phyloP scores from a whole-genome alignment of 2,113 vertebrate species.

The Sapayoa aenigma region DNA sequence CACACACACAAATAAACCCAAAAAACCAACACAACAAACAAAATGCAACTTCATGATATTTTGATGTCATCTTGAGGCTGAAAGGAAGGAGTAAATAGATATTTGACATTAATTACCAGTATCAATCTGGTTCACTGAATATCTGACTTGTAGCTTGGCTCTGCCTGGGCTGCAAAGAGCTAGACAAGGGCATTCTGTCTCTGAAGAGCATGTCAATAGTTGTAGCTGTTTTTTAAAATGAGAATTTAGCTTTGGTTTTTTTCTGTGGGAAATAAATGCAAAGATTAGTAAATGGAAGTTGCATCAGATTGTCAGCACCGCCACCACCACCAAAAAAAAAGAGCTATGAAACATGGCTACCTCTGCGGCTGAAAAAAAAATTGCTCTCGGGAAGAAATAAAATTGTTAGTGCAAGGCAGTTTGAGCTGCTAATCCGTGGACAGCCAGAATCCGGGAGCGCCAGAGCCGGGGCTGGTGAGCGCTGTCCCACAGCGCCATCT shows the following conservation, averaged over 20 bases:
- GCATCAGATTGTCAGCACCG: neutral
- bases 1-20: too few species aligned
- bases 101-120: neutral
- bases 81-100: neutral
- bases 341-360: neutral
- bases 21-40: neutral
- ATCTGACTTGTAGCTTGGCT: neutral
- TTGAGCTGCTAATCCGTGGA: neutral
- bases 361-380: neutral
- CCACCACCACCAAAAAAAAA: neutral
- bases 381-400: neutral
- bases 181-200: neutral
- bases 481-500: conserved; percentile 58
- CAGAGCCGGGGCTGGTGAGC: neutral
- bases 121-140: neutral
- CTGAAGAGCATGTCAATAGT: neutral
- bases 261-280: neutral
- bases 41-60: neutral
- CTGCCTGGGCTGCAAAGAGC: neutral
- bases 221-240: neutral
- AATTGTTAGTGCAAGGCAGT: neutral
- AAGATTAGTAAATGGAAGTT: neutral
- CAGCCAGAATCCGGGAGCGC: neutral
- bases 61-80: neutral
- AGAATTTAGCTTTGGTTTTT: neutral